A percentile compares a stretch with the other conserved stretches of the same genome.
Evolutionary conservation across 37 sponge, comb jelly and placozoan genomes (phyloP).

Genomic region (Bolinopsis microptera): DNA sequence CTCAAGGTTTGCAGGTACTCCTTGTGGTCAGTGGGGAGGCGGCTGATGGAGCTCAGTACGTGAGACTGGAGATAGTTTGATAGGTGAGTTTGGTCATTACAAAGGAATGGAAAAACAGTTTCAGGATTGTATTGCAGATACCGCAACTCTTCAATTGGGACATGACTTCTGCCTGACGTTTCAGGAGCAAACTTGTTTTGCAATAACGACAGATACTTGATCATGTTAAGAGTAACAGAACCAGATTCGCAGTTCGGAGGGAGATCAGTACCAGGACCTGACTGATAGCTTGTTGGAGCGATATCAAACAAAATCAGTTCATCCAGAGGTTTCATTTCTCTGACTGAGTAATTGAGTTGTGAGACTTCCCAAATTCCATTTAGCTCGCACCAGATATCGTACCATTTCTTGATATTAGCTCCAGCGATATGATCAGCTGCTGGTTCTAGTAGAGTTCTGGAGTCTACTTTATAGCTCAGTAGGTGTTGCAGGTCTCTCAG

Average conservation of each 20-base stretch:
- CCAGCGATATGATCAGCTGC: background rate
- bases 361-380: background rate
- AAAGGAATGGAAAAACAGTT: background rate
- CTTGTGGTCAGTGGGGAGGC: background rate
- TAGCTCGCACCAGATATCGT: background rate
- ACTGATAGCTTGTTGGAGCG: background rate
- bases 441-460: background rate
- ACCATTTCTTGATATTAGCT: background rate
- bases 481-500: background rate
- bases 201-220: conserved; percentile 7
- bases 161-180: background rate
- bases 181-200: background rate
- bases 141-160: background rate
- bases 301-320: background rate
- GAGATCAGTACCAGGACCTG: background rate
- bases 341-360: background rate
- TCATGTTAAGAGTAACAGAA: background rate
- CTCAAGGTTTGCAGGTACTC: background rate
- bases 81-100: background rate
- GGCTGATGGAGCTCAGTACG: background rate
- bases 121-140: background rate
- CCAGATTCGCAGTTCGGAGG: background rate
- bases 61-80: background rate
- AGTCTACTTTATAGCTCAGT: background rate
- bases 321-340: background rate